Conservation (phyloP, 2,797 vertebrate species). For the Muscicapa comitata region DNA sequence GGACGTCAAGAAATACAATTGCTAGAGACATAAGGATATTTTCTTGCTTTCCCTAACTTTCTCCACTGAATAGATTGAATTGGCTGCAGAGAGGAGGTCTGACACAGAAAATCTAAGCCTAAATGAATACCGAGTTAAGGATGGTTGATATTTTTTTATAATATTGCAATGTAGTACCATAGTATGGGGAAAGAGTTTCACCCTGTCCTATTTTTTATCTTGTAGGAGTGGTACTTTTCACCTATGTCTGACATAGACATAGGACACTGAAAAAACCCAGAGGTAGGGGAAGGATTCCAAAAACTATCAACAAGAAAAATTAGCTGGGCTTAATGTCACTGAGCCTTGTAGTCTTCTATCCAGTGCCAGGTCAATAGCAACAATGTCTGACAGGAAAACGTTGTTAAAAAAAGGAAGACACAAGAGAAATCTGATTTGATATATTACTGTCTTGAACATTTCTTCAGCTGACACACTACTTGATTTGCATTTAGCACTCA, state of each 20-base stretch:
- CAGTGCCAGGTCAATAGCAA: background rate
- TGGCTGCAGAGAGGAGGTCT: background rate
- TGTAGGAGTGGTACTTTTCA: background rate
- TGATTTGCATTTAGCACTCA: background rate
- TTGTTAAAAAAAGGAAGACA: background rate
- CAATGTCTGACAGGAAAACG: background rate
- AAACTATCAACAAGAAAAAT: background rate
- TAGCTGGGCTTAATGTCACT: background rate
- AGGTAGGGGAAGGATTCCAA: background rate
- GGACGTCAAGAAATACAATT: background rate
- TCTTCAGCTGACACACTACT: background rate
- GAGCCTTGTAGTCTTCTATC: background rate
- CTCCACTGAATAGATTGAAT: background rate
- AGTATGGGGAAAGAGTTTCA: background rate
- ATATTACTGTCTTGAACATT: background rate
- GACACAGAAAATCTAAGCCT: background rate
- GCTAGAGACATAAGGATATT: background rate
- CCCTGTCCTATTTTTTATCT: background rate
- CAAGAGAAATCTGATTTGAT: background rate
- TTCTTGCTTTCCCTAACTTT: background rate
- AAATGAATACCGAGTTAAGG: background rate
- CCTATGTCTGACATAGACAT: background rate
- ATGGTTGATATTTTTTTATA: background rate
- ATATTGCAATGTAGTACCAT: background rate
- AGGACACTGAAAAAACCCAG: background rate